Base-by-base conservation (phyloP, 2,888 invertebrate genomes). In the Trissonchulus latispiculum region DNA sequence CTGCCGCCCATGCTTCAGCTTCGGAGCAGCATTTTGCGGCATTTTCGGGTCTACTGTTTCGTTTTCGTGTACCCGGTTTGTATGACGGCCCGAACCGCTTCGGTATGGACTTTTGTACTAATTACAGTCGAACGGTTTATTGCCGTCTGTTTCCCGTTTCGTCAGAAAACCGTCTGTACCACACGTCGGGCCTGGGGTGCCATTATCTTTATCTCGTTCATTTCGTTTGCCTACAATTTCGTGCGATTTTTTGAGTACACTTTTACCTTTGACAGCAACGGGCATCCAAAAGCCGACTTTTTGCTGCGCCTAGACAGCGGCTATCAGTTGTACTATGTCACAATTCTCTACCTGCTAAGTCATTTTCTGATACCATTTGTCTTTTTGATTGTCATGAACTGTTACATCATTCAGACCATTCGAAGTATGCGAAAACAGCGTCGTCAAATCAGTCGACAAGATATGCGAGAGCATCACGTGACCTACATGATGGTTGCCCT, bases 61-160 rank as follows among this genome's bases (percentile, higher is more conserved):
- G 35, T 72, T 28, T 72, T 72, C 59, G 23, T 72, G 36, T 72
- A 72, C 29, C 72, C 72, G 15, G 2, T 72, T 31, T 31, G 35
- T 23, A 72, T 72, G 72, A 71, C 36, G 36, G 72, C 70, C 2
- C 72, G 36, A 2, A 70, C 71, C 23, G 66, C 70, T 29, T 35
- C 35, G 8, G 66, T 72, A 2, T 72, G 72, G 72, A 72, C 72
- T 31, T 36, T 72, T 29, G 36, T 72, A 18, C 48, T 72, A 2
- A 72, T 72, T 36, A 72, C 72, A 2, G 18, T 72, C 1, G 72
- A 72, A 36, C 33, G 72, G n/a, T 72, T 35, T 71, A 18, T 35
- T 33, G 72, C 70, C 23, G 72, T 72, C 36, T 72, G 72, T 35
- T 37, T 36, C 72, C 72, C 72, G 3, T 35, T 72, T 8, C 23